These are phyloP conservation scores for Pseudonaja textilis DNA, from an alignment of 2,113 vertebrate genomes.

Conservation along the genomic window DNA sequence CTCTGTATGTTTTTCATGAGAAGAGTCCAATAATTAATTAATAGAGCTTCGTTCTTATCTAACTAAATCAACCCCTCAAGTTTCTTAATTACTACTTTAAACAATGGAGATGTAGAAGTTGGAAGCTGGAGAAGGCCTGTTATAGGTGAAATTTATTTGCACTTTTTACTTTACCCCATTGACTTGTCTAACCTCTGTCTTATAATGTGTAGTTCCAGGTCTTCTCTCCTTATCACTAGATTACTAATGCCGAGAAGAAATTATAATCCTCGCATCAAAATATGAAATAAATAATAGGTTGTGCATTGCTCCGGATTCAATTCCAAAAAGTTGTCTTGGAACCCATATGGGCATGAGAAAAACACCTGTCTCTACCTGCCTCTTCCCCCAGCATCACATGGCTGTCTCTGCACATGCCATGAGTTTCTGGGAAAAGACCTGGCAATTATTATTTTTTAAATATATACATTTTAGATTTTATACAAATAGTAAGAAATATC, in stretches of 20 bases:
- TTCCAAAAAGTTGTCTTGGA: background rate
- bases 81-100: background rate
- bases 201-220: background rate
- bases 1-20: background rate
- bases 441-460: background rate
- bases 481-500: background rate
- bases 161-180: background rate
- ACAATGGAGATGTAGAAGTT: background rate
- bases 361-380: background rate
- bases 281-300: background rate
- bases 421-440: background rate
- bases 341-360: background rate
- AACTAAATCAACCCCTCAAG: background rate
- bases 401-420: background rate
- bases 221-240: background rate
- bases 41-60: background rate
- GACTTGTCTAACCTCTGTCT: background rate
- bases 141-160: background rate
- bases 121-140: background rate
- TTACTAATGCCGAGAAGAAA: background rate
- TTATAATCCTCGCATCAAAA: background rate
- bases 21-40: background rate
- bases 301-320: background rate
- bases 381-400: background rate
- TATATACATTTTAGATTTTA: background rate